These are phyloP conservation scores for Pagetopsis macropterus DNA, from an alignment of 2,797 vertebrate species.

Conservation along the genomic window DNA sequence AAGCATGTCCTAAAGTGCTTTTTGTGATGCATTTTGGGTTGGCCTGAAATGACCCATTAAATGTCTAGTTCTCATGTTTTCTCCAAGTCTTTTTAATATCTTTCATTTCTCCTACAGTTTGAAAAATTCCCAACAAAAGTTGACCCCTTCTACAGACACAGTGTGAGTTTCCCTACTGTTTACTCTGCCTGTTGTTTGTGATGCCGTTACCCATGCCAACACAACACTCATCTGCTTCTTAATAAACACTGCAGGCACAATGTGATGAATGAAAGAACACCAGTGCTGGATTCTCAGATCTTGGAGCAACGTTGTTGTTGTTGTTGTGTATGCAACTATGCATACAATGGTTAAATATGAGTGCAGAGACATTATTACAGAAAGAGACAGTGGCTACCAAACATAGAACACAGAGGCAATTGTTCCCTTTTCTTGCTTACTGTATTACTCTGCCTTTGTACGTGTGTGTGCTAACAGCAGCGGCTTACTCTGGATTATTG, in stretches of 20 bases:
- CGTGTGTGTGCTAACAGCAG: conserved; percentile 47
- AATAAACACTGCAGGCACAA: conserved; percentile 46
- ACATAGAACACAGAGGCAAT: conserved; percentile 21
- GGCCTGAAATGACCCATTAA: conserved; percentile 15
- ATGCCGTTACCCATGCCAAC: conserved; percentile 24
- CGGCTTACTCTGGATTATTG: conserved; percentile 29
- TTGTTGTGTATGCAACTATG: conserved; percentile 17
- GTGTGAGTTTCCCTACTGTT: conserved; percentile 87
- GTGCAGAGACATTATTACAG: conserved; percentile 28
- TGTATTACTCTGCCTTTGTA: conserved; percentile 23
- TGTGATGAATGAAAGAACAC: conserved; percentile 37
- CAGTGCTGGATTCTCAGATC: conserved; percentile 19
- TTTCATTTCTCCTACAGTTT: conserved; percentile 89
- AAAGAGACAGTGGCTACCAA: neutral
- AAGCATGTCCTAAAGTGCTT: conserved; percentile 28
- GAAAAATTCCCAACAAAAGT: conserved; percentile 99
- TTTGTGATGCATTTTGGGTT: conserved; percentile 33
- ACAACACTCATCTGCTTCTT: conserved; percentile 49
- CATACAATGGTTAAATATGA: conserved; percentile 17
- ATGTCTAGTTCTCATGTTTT: conserved; percentile 24
- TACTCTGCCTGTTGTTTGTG: conserved; percentile 40
- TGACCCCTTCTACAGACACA: conserved; percentile 99
- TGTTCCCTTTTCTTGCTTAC: conserved; percentile 19
- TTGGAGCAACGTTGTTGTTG: conserved; percentile 32
- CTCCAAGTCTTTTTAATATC: conserved; percentile 45